Conservation (phyloP, 2,113 vertebrate species). For the Onychostruthus taczanowskii region DNA sequence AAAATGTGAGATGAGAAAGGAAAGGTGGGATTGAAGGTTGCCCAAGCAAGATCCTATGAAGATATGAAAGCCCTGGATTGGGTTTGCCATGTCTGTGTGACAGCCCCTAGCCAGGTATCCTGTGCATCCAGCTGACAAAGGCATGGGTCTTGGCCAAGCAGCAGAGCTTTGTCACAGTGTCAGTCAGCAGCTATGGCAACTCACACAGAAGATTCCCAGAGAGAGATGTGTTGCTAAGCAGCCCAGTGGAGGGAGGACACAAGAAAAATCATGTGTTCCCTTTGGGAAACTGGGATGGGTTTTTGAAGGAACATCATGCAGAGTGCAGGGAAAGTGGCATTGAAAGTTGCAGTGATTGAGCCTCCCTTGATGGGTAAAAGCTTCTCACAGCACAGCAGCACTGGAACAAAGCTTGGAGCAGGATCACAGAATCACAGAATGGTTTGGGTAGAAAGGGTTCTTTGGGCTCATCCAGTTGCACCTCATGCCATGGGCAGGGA, state of each 20-base stretch:
- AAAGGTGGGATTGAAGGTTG: not conserved
- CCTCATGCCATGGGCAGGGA: not conserved
- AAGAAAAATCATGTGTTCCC: not conserved
- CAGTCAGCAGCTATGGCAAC: slow-evolving; percentile 59
- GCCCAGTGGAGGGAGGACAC: slow-evolving; percentile 1
- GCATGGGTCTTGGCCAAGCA: not conserved
- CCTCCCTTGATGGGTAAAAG: not conserved
- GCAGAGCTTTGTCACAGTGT: not conserved
- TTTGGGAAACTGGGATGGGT: not conserved
- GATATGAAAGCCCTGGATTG: not conserved
- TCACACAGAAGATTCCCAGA: not conserved
- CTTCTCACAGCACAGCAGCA: not conserved
- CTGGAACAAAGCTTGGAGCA: not conserved
- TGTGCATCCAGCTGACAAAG: not conserved
- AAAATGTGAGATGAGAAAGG: not conserved
- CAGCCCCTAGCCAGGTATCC: not conserved
- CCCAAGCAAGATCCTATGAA: not conserved
- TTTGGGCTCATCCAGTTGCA: not conserved
- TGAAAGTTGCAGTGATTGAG: not conserved
- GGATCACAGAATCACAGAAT: not conserved
- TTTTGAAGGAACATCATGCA: not conserved
- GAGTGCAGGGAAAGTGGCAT: not conserved
- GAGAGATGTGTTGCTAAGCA: slow-evolving; percentile 14
- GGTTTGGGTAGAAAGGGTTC: not conserved
- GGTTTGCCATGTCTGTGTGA: not conserved